These are phyloP conservation scores for Pollenia labialis DNA, from an alignment of 2,888 invertebrate species.

Conservation along the genomic window DNA sequence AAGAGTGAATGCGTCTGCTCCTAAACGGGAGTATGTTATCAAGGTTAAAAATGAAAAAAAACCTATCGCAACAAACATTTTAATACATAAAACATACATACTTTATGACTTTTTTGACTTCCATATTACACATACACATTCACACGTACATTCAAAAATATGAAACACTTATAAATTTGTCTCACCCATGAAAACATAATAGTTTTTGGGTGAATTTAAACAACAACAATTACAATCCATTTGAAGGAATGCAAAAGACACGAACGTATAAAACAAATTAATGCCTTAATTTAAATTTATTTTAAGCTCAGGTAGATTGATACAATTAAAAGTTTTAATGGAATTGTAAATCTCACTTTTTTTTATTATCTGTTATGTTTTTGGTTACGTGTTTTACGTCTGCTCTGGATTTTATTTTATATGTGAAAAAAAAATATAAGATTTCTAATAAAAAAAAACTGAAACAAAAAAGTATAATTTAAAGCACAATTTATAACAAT, in stretches of 20 bases:
- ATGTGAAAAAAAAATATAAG: not conserved
- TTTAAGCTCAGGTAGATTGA: conserved; percentile 54
- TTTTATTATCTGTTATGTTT: conserved; percentile 25
- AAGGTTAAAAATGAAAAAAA: conserved; percentile 30
- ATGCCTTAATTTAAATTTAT: conserved; percentile 57
- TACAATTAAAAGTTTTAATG: conserved; percentile 71
- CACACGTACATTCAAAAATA: not conserved
- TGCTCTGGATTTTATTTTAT: not conserved
- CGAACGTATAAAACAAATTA: conserved; percentile 3
- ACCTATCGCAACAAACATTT: conserved; percentile 16
- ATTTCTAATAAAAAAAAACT: not conserved
- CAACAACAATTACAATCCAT: conserved; percentile 10
- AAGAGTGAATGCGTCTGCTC: not conserved
- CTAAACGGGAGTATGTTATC: not conserved
- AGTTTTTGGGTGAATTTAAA: conserved; percentile 45
- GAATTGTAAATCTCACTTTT: conserved; percentile 50
- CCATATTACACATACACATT: not conserved
- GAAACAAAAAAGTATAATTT: not conserved
- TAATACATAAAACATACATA: conserved; percentile 25
- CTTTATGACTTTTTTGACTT: conserved; percentile 26
- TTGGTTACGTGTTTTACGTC: conserved; percentile 30
- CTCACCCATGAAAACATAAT: conserved; percentile 5
- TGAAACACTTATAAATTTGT: too few species aligned
- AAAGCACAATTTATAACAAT: not conserved
- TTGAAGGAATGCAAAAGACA: not conserved